phyloP scores from a whole-genome alignment of 2,797 vertebrate species.

The Chaetodon trifasciatus region DNA sequence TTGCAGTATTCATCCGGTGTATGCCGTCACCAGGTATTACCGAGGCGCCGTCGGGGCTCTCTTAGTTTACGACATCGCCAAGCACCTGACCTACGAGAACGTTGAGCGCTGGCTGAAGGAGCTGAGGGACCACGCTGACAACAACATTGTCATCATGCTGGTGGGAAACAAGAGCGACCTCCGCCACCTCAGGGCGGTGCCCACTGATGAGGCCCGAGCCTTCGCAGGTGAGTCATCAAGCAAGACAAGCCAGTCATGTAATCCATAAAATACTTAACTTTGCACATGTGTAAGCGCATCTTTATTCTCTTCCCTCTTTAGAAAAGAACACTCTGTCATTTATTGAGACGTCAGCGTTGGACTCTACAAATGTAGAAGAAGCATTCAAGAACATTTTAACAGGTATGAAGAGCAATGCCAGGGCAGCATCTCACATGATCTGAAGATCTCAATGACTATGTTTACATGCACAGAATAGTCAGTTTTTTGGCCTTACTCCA shows the following conservation, averaged over 20 bases:
- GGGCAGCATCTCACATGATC: not conserved
- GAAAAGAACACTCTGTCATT: slow-evolving; percentile 99
- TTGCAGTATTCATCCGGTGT: not conserved
- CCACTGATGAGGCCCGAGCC: slow-evolving; percentile 94
- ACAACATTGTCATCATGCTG: slow-evolving; percentile 98
- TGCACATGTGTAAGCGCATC: not conserved
- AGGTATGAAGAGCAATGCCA: slow-evolving; percentile 81
- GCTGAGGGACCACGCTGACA: slow-evolving; percentile 95
- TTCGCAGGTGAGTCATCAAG: slow-evolving; percentile 85
- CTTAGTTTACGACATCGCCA: slow-evolving; percentile 96
- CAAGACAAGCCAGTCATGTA: too few relatives aligned
- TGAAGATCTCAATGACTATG: not conserved
- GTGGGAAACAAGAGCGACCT: slow-evolving; percentile 98
- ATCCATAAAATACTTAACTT: not conserved
- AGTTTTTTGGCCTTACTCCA: too few relatives aligned
- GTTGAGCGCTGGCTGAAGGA: slow-evolving; percentile 98
- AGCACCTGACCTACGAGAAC: slow-evolving; percentile 96
- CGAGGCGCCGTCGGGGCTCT: slow-evolving; percentile 94
- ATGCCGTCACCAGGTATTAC: slow-evolving; percentile 83
- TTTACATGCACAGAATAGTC: too few relatives aligned
- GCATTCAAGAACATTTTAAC: slow-evolving; percentile 98
- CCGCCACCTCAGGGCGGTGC: slow-evolving; percentile 94
- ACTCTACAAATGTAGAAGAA: slow-evolving; percentile 98
- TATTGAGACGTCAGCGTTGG: slow-evolving; percentile 97
- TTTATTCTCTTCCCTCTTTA: slow-evolving; percentile 70